phyloP scores from a whole-genome alignment of 1,140 invertebrate species.

The Euborellia annulipes region DNA sequence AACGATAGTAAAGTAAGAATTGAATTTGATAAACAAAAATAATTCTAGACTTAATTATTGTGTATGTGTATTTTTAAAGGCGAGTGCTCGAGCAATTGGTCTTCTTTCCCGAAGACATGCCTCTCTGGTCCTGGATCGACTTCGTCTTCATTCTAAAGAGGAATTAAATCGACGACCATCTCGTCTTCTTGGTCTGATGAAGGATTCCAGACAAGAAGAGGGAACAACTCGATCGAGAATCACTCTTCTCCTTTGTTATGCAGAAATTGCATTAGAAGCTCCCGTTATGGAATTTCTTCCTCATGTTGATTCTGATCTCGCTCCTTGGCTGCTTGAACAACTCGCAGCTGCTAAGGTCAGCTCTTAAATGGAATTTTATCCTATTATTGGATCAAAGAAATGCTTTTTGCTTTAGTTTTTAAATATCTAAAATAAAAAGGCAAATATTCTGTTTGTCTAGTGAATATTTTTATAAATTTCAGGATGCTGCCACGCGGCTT shows the following conservation, averaged over 20 bases:
- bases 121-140: slow-evolving; percentile 53
- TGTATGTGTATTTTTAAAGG: no score
- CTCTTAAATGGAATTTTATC: neutral
- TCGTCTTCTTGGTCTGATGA: slow-evolving; percentile 38
- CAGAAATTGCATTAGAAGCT: slow-evolving; percentile 35
- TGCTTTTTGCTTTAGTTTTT: neutral
- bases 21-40: no score
- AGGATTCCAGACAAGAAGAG: slow-evolving; percentile 30
- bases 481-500: slow-evolving; percentile 31
- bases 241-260: slow-evolving; percentile 41
- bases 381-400: neutral
- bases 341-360: slow-evolving; percentile 31
- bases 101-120: no score
- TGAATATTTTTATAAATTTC: slow-evolving; percentile 2
- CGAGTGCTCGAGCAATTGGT: no score
- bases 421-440: no score
- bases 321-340: slow-evolving; percentile 32
- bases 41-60: no score
- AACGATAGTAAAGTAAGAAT: no score
- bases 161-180: slow-evolving; percentile 31
- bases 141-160: slow-evolving; percentile 33
- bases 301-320: slow-evolving; percentile 31
- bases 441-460: neutral
- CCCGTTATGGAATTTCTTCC: slow-evolving; percentile 33
- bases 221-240: slow-evolving; percentile 38